These are phyloP conservation scores for Gallinago paraguaiae DNA, from an alignment of 2,113 vertebrate species.

Conservation along the genomic window DNA sequence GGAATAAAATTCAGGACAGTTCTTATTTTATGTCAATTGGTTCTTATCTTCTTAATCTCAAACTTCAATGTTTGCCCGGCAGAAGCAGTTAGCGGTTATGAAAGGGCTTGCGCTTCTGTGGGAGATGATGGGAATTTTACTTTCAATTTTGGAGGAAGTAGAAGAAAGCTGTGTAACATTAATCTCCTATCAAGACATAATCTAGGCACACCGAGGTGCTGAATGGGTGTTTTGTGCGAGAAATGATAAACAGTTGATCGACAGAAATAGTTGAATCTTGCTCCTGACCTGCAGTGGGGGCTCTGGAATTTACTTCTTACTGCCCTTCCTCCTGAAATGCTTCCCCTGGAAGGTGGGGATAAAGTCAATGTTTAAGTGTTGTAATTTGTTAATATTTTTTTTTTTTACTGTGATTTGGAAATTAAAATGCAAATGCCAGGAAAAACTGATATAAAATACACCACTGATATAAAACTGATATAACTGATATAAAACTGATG, in stretches of 20 bases:
- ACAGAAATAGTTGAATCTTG: not conserved
- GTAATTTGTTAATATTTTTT: not conserved
- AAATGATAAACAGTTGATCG: not conserved
- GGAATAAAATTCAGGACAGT: not conserved
- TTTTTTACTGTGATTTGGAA: not conserved
- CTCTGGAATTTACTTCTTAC: fast-evolving
- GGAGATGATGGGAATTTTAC: not conserved
- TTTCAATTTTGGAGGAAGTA: not conserved
- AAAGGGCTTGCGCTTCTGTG: not conserved
- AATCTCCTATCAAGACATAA: not conserved
- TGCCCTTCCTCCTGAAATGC: not conserved
- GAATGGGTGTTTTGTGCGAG: not conserved
- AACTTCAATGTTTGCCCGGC: slow-evolving; percentile 35
- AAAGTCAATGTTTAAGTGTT: not conserved
- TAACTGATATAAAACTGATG: fast-evolving
- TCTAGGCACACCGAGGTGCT: not conserved
- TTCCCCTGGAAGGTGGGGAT: not conserved
- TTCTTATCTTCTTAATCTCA: slow-evolving; percentile 38
- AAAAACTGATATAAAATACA: fast-evolving
- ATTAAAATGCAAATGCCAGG: not conserved
- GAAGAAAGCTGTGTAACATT: not conserved
- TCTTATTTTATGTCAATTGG: not conserved
- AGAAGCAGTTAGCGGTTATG: not conserved
- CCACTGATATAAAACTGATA: no score
- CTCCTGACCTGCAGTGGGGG: not conserved